Base-by-base conservation (phyloP, 2,888 invertebrate species). In the Aradus depressus region DNA sequence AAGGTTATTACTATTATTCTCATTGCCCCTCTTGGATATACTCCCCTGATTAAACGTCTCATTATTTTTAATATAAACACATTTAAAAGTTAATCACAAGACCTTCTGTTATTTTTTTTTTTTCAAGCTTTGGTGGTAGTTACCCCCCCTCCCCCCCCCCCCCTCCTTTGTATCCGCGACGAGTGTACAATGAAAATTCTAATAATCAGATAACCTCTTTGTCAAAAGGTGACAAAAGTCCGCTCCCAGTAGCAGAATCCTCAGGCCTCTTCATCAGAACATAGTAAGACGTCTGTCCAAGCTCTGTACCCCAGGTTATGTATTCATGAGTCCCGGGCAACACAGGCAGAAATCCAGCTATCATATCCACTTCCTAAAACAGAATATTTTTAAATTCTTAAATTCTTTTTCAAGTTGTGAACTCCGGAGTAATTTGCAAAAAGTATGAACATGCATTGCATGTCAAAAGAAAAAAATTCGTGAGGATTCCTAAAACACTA, bases 161-260 rank as follows among this genome's bases (percentile, higher is more conserved):
- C n/a, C n/a, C n/a, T n/a, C n/a, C n/a, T n/a, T n/a, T n/a, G n/a
- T n/a, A n/a, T n/a, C n/a, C n/a, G n/a, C n/a, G n/a, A n/a, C n/a
- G n/a, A n/a, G n/a, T n/a, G n/a, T n/a, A n/a, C n/a, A n/a, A n/a
- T n/a, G n/a, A n/a, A n/a, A n/a, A n/a, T n/a, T n/a, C n/a, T n/a
- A 37, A 18, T 37, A n/a, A 5, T 25, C n/a, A 1, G 79, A 80
- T 58, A 74, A 71, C 74, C 68, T 72, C 58, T 14, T 68, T 71
- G 55, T 83, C 80, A 60, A 89, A 90, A 0, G 89, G 89, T 0
- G 89, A 88, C 51, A 87, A 67, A 4, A 90, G 70, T 1, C 89
- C 89, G 0, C 87, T 83, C 0, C 88, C 88, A 2, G 80, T 79
- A 0, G 88, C 87, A 0, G 89, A 88, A 64, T 83, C 86, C 28